Evolutionary conservation across 2,888 invertebrate genomes (phyloP), one percentile per base, ranked within the genome.

Genomic region (Nomada ruficornis): DNA sequence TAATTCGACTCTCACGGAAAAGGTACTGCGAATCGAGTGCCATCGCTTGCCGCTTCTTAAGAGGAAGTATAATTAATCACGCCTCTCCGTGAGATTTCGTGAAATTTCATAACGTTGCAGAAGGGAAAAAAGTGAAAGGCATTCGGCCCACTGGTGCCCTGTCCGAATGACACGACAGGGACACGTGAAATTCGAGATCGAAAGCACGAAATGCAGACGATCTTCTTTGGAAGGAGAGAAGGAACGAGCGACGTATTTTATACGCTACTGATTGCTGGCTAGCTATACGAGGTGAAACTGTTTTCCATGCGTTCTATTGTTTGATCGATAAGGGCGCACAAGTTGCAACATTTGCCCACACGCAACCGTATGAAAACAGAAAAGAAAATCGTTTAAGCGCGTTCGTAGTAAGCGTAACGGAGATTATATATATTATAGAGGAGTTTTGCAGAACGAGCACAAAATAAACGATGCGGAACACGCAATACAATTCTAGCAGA

Each of bases 41-140:
- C 13, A 9, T 23, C 26, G 23, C 4, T 13, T 3, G 20, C 2
- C 57, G 11, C 57, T 0, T 55, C 7, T 63, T 18, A 26, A 62
- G 15, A 54, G 42, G 2, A 54, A 18, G 36, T 20, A 47, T 23
- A 52, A 71, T 80, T 71, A 57, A 70, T 57, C n/a, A 13, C 18
- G 50, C 10, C 18, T 20, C 50, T 23, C n/a, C 15, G 59, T 2
- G 11, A 7, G 44, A 62, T 80, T 80, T 62, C 59, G 44, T 23
- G 20, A 15, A 18, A 52, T 80, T 72, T 54, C 72, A 13, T 70
- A 80, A 80, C 47, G 68, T 2, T 18, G 5, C 55, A 18, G 54
- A 70, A 65, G 44, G 42, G 70, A 75, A 75, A 75, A 42, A 75
- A 82, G 82, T 80, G 82, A 82, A 82, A 82, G 80, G 74, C 50